Percentiles rank a stretch among this genome's conserved stretches.
Conservation (phyloP, 2,797 vertebrate genomes). For the Meda fulgida region DNA sequence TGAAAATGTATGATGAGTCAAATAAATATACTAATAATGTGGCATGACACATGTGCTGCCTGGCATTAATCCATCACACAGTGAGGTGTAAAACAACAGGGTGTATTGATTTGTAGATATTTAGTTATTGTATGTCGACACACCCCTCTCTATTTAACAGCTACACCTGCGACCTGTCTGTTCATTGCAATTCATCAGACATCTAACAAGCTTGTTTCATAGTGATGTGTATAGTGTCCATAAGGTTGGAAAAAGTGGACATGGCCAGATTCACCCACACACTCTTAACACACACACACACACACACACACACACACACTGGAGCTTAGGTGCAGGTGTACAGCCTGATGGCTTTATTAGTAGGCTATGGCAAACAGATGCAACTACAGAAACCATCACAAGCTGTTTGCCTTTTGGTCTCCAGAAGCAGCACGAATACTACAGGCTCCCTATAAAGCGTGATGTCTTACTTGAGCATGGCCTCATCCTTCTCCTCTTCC, state of each 20-base stretch:
- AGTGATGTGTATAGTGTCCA: neutral
- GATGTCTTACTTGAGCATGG: conserved; percentile 95
- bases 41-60: neutral
- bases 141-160: conserved; percentile 40
- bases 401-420: conserved; percentile 34
- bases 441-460: conserved; percentile 45
- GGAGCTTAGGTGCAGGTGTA: conserved; percentile 8
- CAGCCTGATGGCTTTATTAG: conserved; percentile 16
- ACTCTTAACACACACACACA: neutral
- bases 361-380: conserved; percentile 35
- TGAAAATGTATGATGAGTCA: neutral
- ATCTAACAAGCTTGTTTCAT: neutral
- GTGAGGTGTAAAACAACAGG: conserved; percentile 9
- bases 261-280: conserved; percentile 18
- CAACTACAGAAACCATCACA: conserved; percentile 38
- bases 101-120: neutral
- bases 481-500: conserved; percentile 97
- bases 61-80: neutral
- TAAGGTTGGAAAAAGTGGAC: neutral
- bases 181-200: neutral
- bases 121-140: conserved; percentile 35
- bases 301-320: neutral
- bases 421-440: conserved; percentile 23
- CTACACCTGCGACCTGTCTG: conserved; percentile 44
- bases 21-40: conserved; percentile 6